Conservation (phyloP, 2,113 vertebrate genomes). For the Prochilodus magdalenae region DNA sequence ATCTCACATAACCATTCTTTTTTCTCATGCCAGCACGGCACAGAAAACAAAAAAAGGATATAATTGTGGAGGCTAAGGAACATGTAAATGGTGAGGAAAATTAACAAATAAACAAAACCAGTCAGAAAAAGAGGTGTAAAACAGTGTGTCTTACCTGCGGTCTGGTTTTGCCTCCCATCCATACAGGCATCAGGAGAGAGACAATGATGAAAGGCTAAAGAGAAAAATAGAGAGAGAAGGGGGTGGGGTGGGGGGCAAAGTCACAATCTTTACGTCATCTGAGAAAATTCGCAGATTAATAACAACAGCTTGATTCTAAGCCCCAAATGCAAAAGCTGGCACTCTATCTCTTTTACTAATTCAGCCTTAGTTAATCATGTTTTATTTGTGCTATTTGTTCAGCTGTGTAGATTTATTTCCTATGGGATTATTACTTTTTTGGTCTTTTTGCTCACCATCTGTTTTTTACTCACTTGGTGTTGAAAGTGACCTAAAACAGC, state of each 20-base stretch:
- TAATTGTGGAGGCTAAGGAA: not conserved
- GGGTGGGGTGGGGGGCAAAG: conserved; percentile 55
- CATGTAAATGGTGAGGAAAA: not conserved
- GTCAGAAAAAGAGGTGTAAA: not conserved
- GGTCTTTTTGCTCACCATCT: too few species aligned
- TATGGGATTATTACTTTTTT: not conserved
- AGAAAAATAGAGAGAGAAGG: conserved; percentile 53
- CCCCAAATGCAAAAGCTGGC: not conserved
- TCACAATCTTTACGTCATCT: conserved; percentile 78
- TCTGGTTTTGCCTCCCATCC: conserved; percentile 64
- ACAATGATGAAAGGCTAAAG: conserved; percentile 30
- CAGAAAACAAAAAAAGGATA: not conserved
- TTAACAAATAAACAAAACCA: not conserved
- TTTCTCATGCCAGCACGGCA: not conserved
- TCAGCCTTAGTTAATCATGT: not conserved
- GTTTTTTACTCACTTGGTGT: too few species aligned
- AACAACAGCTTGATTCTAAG: conserved; percentile 66
- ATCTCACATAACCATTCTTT: not conserved
- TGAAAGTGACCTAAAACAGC: not conserved
- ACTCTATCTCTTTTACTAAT: conserved; percentile 19
- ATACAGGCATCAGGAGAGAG: conserved; percentile 66
- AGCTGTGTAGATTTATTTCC: not conserved
- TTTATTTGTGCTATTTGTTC: conserved; percentile 7
- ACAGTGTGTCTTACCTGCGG: conserved; percentile 68
- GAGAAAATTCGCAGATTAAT: conserved; percentile 80